Conservation (phyloP, 2,113 vertebrate genomes). For the Oncorhynchus gorbuscha region DNA sequence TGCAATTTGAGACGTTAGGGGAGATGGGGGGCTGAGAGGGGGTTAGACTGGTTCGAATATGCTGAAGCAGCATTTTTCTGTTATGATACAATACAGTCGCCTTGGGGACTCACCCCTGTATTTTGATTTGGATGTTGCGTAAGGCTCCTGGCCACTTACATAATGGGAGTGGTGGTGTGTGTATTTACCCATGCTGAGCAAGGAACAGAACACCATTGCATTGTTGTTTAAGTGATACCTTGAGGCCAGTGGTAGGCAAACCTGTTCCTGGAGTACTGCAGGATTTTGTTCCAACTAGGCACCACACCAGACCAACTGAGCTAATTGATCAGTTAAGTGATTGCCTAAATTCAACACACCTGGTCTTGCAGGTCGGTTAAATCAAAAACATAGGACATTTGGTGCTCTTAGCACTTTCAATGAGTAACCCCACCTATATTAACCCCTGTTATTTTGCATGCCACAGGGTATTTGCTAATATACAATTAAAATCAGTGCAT, state of each 20-base stretch:
- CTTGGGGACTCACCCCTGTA: not conserved
- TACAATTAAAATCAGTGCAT: no score
- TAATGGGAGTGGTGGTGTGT: not conserved
- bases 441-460: not conserved
- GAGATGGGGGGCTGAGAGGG: no score
- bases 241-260: not conserved
- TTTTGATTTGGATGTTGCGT: not conserved
- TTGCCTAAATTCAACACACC: no score
- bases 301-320: no score
- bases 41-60: not conserved
- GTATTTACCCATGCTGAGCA: not conserved
- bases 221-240: not conserved
- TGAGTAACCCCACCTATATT: not conserved
- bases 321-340: not conserved
- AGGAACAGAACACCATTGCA: not conserved
- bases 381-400: not conserved
- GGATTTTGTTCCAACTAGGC: no score
- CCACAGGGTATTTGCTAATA: not conserved
- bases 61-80: not conserved
- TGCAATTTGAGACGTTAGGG: not conserved
- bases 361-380: no score
- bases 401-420: not conserved
- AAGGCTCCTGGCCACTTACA: no score
- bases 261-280: no score
- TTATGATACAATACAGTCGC: not conserved